These are phyloP conservation scores for Seriola dumerili DNA, from an alignment of 2,113 vertebrate genomes.

Conservation along the genomic window DNA sequence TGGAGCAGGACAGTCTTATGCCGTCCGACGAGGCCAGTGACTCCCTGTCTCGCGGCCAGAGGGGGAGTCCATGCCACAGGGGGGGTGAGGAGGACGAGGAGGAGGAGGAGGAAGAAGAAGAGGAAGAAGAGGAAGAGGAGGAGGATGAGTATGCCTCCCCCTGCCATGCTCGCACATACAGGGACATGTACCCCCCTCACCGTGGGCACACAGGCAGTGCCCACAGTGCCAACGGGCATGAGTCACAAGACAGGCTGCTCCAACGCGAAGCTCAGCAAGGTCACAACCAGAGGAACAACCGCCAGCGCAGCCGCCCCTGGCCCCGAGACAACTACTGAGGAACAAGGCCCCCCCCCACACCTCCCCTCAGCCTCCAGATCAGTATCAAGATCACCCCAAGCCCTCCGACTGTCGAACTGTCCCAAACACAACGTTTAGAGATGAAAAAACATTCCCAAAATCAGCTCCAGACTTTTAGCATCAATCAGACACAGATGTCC, in stretches of 20 bases:
- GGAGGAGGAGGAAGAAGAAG: constrained; percentile 78
- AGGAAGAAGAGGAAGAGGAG: constrained; percentile 80
- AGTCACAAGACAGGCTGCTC: constrained; percentile 91
- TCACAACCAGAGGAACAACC: constrained; percentile 93
- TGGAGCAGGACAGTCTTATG: constrained; percentile 96
- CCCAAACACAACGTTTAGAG: constrained; percentile 24
- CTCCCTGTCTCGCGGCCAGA: constrained; percentile 83
- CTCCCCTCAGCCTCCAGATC: constrained; percentile 23
- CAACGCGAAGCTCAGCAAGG: constrained; percentile 89
- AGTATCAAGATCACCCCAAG: constrained; percentile 10
- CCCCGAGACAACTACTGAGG: constrained; percentile 94
- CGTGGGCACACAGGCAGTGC: constrained; percentile 88
- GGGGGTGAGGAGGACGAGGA: constrained; percentile 72
- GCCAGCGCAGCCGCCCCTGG: constrained; percentile 94
- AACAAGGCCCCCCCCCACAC: neutral
- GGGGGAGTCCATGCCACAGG: constrained; percentile 81
- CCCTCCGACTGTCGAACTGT: constrained; percentile 10
- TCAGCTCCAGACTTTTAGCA: constrained; percentile 5
- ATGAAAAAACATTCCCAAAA: constrained; percentile 22
- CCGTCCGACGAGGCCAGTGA: constrained; percentile 95
- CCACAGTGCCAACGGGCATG: constrained; percentile 90
- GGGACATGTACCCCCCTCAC: constrained; percentile 93
- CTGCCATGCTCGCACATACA: constrained; percentile 88
- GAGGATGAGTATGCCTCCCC: constrained; percentile 85
- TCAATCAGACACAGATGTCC: constrained; percentile 34